These are phyloP conservation scores for Albula goreensis DNA, from an alignment of 2,113 vertebrate genomes.

Conservation along the genomic window DNA sequence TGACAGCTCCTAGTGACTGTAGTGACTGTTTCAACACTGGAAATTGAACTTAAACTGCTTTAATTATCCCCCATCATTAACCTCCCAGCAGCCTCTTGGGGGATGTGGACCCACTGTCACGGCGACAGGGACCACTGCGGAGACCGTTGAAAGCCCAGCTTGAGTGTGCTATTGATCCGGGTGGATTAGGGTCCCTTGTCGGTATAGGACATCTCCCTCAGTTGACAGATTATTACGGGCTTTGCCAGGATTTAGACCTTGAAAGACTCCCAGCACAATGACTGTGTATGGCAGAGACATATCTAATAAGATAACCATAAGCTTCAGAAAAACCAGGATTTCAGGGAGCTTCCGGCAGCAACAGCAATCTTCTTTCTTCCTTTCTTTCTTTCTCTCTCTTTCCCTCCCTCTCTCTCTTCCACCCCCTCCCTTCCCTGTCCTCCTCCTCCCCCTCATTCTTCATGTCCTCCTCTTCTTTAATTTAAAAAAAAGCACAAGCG, in stretches of 20 bases:
- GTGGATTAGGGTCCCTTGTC: slow-evolving; percentile 74
- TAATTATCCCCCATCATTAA: slow-evolving; percentile 68
- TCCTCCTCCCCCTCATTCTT: slow-evolving; percentile 34
- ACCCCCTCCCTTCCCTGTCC: not conserved
- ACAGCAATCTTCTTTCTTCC: slow-evolving; percentile 41
- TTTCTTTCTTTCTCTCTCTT: not conserved
- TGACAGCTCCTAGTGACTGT: slow-evolving; percentile 40
- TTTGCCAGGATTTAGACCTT: slow-evolving; percentile 71
- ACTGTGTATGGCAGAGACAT: slow-evolving; percentile 65
- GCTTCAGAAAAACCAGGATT: slow-evolving; percentile 55
- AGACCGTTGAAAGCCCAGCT: slow-evolving; percentile 29
- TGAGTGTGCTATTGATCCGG: slow-evolving; percentile 69
- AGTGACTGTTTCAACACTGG: slow-evolving; percentile 49
- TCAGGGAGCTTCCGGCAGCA: slow-evolving; percentile 58
- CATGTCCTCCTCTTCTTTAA: slow-evolving; percentile 55
- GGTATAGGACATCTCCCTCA: slow-evolving; percentile 66
- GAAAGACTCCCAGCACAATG: slow-evolving; percentile 73
- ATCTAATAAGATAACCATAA: slow-evolving; percentile 73
- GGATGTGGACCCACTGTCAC: slow-evolving; percentile 49
- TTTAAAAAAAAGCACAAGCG: slow-evolving; percentile 62
- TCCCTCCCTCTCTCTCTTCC: slow-evolving; percentile 16
- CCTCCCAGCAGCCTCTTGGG: slow-evolving; percentile 45
- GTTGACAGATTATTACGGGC: slow-evolving; percentile 73
- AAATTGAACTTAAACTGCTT: slow-evolving; percentile 57
- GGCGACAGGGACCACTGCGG: slow-evolving; percentile 45